Evolutionary conservation across 1,140 invertebrate genomes (phyloP), one percentile per base, ranked within the genome.

Genomic region (Lordiphosa collinella): DNA sequence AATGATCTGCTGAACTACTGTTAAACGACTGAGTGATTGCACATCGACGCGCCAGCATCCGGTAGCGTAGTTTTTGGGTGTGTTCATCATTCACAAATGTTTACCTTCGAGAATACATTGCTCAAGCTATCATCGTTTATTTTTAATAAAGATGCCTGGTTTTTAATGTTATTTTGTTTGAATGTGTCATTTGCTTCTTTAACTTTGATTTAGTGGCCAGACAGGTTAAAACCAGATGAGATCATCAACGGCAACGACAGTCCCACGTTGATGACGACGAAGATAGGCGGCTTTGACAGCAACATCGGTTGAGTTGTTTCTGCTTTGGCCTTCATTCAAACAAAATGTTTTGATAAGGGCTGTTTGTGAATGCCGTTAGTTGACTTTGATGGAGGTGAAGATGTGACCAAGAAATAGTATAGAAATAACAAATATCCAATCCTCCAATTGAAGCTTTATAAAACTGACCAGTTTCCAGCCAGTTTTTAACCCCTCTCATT

Each of bases 201-300:
- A 73, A 61, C 78, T 84, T 84, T 84, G 78, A 84, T 84, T 78
- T 85, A 84, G 79, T 84, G 78, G 78, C 78, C 78, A 84, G 78
- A 85, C 78, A 84, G 78, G 78, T 84, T 84, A 84, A 84, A 58
- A 73, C 68, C 48, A 84, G 79, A 85, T 84, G 78, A 84, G 79
- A 85, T 84, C 78, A 84, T 78, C 78, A 37, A 40, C 53, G 55
- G 32, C 16, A 44, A 32, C 50, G 32, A 58, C 13, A 47, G 61
- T n/a, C 51, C 31, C 47, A 29, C 53, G 54, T 58, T 58, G 62
- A 55, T 32, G 56, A 51, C 31, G 54, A 25, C 32, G 43, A 11
- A 35, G 61, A 51, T 66, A 57, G 18, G 52, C 46, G 63, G 18
- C n/a, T 22, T 65, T 65, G 63, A 67, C 65, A 68, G 48, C 54